Evolutionary conservation across 53 echinoderm and acorn worm genomes (phyloP).

Genomic region (Actinopyga echinites): DNA sequence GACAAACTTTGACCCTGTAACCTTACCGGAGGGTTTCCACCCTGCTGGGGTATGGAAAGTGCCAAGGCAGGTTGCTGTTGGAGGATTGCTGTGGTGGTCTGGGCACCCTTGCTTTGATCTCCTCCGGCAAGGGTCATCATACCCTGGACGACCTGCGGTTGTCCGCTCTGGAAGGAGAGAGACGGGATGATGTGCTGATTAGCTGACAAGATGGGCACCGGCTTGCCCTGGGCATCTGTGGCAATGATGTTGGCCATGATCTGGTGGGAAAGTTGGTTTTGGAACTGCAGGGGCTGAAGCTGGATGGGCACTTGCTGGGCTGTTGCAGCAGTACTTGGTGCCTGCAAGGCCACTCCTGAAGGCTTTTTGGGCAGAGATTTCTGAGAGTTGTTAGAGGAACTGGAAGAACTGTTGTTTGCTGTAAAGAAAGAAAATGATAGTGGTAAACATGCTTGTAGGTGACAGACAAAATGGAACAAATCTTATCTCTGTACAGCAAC

Average conservation of each 20-base stretch:
- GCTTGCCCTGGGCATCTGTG: conserved; percentile 79
- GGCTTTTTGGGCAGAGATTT: conserved; percentile 36
- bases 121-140: conserved; percentile 68
- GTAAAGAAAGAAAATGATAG: not conserved
- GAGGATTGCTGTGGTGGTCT: conserved; percentile 67
- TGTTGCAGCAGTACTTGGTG: conserved; percentile 49
- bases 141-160: conserved; percentile 54
- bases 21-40: conserved; percentile 71
- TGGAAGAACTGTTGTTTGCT: conserved; percentile 47
- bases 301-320: conserved; percentile 59
- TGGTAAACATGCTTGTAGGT: too few relatives aligned
- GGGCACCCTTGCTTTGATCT: conserved; percentile 56
- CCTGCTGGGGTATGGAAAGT: conserved; percentile 71
- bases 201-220: conserved; percentile 65
- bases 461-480: too few relatives aligned
- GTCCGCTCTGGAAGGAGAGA: conserved; percentile 75
- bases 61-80: conserved; percentile 69
- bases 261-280: conserved; percentile 67
- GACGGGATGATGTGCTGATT: conserved; percentile 75
- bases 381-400: conserved; percentile 22
- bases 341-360: conserved; percentile 41
- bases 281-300: conserved; percentile 52
- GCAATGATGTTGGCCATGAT: conserved; percentile 85
- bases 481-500: too few relatives aligned
- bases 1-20: conserved; percentile 59